Percentiles rank a stretch among this genome's conserved stretches.
phyloP scores from a whole-genome alignment of 1,140 invertebrate genomes.

The Zaprionus ornatus region DNA sequence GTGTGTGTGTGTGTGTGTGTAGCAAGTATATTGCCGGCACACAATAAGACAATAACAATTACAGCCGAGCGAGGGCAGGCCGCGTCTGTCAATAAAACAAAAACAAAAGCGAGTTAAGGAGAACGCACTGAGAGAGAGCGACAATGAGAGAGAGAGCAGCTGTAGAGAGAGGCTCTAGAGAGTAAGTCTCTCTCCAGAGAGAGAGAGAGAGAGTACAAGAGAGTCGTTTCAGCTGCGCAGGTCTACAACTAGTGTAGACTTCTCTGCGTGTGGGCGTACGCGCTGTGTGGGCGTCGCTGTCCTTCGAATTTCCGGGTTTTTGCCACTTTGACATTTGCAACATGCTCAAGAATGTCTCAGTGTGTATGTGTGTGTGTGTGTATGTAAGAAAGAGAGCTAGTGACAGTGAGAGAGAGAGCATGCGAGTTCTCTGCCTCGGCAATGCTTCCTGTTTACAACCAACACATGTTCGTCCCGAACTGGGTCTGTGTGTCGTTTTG shows the following conservation, averaged over 20 bases:
- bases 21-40: slow-evolving; percentile 54
- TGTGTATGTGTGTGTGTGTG: not conserved
- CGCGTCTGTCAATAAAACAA: slow-evolving; percentile 48
- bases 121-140: slow-evolving; percentile 9
- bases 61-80: slow-evolving; percentile 34
- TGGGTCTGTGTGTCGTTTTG: slow-evolving; percentile 48
- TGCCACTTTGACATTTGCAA: slow-evolving; percentile 81
- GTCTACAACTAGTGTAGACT: slow-evolving; percentile 43
- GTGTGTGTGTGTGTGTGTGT: slow-evolving; percentile 30
- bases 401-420: not conserved
- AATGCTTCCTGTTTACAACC: slow-evolving; percentile 77
- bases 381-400: slow-evolving; percentile 2
- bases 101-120: slow-evolving; percentile 27
- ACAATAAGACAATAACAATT: slow-evolving; percentile 71
- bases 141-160: not conserved
- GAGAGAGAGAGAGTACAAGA: not conserved
- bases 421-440: slow-evolving; percentile 28
- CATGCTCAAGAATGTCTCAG: slow-evolving; percentile 47
- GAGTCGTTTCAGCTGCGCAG: slow-evolving; percentile 15
- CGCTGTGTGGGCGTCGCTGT: slow-evolving; percentile 68
- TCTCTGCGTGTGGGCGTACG: slow-evolving; percentile 27
- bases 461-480: slow-evolving; percentile 67
- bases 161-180: not conserved
- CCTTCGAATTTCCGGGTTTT: slow-evolving; percentile 82
- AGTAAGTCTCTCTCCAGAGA: slow-evolving; percentile 6